Evolutionary conservation across 2,888 invertebrate species (phyloP).

Genomic region (Cheilosia vulpina): DNA sequence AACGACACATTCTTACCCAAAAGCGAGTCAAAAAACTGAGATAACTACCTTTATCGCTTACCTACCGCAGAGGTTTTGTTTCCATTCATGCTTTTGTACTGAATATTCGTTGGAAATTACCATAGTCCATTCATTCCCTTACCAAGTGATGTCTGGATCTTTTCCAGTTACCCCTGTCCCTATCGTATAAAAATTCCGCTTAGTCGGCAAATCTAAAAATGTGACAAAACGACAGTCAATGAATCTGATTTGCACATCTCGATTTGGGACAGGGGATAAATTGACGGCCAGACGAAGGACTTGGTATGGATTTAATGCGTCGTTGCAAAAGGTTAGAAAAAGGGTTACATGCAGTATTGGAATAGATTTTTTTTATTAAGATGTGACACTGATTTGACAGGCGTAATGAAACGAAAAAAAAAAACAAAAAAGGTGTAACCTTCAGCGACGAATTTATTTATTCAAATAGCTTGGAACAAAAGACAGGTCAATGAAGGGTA

Average conservation of each 20-base stretch:
- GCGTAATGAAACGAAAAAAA: not conserved
- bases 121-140: constrained; percentile 2
- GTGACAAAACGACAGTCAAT: not conserved
- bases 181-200: not conserved
- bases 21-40: not conserved
- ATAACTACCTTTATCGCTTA: not conserved
- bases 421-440: not conserved
- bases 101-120: not conserved
- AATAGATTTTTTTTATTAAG: not conserved
- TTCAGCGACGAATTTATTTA: not conserved
- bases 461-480: not conserved
- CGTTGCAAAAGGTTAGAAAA: not conserved
- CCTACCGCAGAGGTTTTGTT: not conserved
- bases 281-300: not conserved
- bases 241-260: not conserved
- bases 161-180: not conserved
- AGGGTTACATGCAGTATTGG: not conserved
- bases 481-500: not conserved
- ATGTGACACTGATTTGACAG: constrained; percentile 13
- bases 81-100: not conserved
- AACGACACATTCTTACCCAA: not conserved
- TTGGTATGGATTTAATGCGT: not conserved
- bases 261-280: not conserved
- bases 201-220: not conserved
- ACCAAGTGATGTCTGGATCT: not conserved